Base-by-base conservation (phyloP, 2,888 invertebrate genomes). In the Spodoptera littoralis region DNA sequence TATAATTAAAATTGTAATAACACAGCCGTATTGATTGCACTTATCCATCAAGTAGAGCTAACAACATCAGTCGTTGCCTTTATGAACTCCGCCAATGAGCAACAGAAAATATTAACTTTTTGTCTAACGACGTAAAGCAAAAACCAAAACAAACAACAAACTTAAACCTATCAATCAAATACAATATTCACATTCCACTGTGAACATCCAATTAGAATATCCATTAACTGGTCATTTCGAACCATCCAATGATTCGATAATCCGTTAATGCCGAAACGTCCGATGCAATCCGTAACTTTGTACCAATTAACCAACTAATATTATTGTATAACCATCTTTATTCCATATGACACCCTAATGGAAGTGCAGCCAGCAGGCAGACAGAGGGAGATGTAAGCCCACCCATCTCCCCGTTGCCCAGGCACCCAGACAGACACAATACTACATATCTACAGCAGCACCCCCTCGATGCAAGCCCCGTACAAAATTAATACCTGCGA, bases 371-470 rank as follows among this genome's bases (percentile, higher is more conserved):
- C 48, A 60, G 60, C 61, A 49, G 51, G 60, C 11, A 49, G 30
- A 55, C 36, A 36, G 36, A 22, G 79, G 78, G 72, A 59, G 56
- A 52, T 69, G 63, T 76, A 66, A 72, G 60, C 77, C 74, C 73
- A 73, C 70, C 69, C 70, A 56, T 72, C 68, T 58, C 74, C 77
- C 70, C 50, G 75, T 75, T 75, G 65, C 65, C 70, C 46, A 22
- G 65, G 63, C 46, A 62, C 57, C 58, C 78, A 65, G 70, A 65
- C 75, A 57, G 54, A 43, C 60, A 60, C 44, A 41, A 62, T 48
- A 56, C 59, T 57, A 8, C n/a, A 60, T 27, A 27, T 43, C 54
- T 58, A 43, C 13, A 46, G 44, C 43, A 41, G 44, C 43, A 41
- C 13, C 45, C 56, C 62, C 55, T 48, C 30, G 46, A 48, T 58